phyloP scores from a whole-genome alignment of 2,888 invertebrate genomes.

The Anagyrus pseudococci region DNA sequence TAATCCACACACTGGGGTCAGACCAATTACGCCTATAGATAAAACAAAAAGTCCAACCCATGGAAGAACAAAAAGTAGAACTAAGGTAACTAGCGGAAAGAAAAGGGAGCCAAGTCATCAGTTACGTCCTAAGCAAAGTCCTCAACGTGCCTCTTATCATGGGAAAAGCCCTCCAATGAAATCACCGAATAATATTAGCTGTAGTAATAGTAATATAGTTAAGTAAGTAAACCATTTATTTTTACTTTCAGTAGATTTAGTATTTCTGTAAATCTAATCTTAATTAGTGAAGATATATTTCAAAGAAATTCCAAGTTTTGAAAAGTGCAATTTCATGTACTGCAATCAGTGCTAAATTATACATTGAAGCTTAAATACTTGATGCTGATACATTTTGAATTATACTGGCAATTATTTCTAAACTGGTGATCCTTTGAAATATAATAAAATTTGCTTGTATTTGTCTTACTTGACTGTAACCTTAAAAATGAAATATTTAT shows the following conservation, averaged over 20 bases:
- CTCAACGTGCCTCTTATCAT: conserved; percentile 53
- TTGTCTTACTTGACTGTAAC: no score
- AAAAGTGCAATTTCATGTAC: no score
- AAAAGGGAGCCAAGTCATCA: conserved; percentile 57
- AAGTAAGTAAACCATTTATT: conserved; percentile 47
- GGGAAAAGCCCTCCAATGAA: conserved; percentile 51
- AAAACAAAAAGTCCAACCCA: conserved; percentile 53
- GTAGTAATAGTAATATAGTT: no score
- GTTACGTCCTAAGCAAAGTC: conserved; percentile 47
- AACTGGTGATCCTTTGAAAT: no score
- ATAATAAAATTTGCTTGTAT: no score
- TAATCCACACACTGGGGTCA: conserved; percentile 40
- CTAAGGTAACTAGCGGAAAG: conserved; percentile 58
- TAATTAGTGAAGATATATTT: not conserved
- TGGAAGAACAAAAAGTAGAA: conserved; percentile 55
- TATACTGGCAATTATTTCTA: no score
- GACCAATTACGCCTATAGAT: conserved; percentile 55
- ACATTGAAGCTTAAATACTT: no score
- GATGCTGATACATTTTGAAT: no score
- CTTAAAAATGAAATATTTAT: no score
- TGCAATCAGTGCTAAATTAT: no score
- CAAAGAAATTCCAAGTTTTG: no score
- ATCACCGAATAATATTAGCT: conserved; percentile 14
- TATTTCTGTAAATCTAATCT: not conserved
- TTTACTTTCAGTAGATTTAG: not conserved